These are phyloP conservation scores for Aleadryas rufinucha DNA, from an alignment of 2,113 vertebrate genomes.

Conservation along the genomic window DNA sequence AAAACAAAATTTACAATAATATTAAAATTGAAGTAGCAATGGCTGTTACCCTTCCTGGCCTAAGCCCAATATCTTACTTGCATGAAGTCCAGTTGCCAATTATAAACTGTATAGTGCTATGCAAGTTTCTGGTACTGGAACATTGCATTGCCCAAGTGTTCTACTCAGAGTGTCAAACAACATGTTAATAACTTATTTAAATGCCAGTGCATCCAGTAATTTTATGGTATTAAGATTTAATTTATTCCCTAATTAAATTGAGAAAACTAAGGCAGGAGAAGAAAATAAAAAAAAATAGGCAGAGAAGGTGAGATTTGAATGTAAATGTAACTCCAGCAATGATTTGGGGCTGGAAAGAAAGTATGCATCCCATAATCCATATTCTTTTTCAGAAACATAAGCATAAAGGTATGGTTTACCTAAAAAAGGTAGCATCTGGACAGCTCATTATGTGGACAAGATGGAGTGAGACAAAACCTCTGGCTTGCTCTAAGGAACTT, in stretches of 20 bases:
- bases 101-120: neutral
- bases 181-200: neutral
- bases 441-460: neutral
- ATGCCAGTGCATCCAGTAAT: neutral
- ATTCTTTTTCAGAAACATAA: neutral
- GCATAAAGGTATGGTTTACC: neutral
- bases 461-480: neutral
- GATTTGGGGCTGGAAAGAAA: neutral
- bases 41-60: neutral
- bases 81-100: neutral
- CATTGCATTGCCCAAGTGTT: neutral
- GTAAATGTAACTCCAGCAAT: neutral
- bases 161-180: neutral
- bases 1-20: neutral
- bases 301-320: neutral
- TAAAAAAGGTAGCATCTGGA: neutral
- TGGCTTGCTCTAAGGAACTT: neutral
- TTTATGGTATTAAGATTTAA: neutral
- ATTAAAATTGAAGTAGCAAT: neutral
- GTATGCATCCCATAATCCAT: neutral
- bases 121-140: neutral
- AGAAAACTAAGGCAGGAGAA: neutral
- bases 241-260: neutral
- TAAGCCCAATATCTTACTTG: neutral
- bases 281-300: neutral